Percentiles rank a stretch among this genome's conserved stretches.
These are phyloP conservation scores for Electrona antarctica DNA, from an alignment of 2,113 vertebrate genomes.

Conservation along the genomic window DNA sequence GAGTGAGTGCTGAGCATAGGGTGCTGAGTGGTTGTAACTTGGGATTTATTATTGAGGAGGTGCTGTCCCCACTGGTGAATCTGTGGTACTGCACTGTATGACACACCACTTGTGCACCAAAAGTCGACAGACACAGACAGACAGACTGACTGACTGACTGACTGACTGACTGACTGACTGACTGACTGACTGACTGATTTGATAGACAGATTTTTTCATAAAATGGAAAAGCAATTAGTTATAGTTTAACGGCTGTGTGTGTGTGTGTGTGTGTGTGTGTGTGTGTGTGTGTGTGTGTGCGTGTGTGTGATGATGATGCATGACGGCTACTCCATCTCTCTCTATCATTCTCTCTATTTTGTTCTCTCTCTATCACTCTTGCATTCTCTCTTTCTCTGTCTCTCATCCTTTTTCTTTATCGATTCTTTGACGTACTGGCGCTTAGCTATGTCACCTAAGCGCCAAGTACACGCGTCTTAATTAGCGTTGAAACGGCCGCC, in stretches of 20 bases:
- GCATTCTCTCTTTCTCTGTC: neutral
- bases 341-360: too few species aligned
- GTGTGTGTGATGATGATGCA: slow-evolving; percentile 36
- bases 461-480: slow-evolving; percentile 12
- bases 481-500: slow-evolving; percentile 29
- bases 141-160: too few species aligned
- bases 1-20: neutral
- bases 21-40: too few species aligned
- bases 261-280: neutral
- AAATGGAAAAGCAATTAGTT: slow-evolving; percentile 51
- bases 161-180: too few species aligned
- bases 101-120: neutral
- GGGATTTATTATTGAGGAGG: slow-evolving; percentile 21
- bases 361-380: slow-evolving; percentile 13
- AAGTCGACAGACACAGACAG: neutral
- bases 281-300: slow-evolving; percentile 11
- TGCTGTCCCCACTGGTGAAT: slow-evolving; percentile 63
- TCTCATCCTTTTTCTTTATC: too few species aligned
- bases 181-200: too few species aligned
- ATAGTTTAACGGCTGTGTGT: slow-evolving; percentile 13
- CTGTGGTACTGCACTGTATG: neutral
- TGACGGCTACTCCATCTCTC: slow-evolving; percentile 1
- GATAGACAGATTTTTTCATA: too few species aligned
- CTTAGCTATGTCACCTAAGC: slow-evolving; percentile 1
- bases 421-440: too few species aligned